Evolutionary conservation across 2,888 invertebrate genomes (phyloP).

Genomic region (Aphidius colemani): DNA sequence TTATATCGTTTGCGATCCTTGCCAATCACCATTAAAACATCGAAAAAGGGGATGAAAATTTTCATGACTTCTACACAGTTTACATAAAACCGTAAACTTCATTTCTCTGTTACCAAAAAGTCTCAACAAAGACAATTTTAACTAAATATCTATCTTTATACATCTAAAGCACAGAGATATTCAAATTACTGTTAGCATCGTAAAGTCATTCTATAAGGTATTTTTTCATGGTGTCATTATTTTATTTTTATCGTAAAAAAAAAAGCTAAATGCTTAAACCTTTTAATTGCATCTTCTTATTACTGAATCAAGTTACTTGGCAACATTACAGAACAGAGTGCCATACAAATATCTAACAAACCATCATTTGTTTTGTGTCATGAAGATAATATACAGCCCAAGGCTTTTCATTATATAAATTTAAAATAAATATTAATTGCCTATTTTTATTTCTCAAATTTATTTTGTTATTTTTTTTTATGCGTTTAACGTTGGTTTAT

Average conservation of each 20-base stretch:
- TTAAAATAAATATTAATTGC: not conserved
- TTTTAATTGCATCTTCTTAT: constrained; percentile 31
- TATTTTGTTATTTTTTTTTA: not conserved
- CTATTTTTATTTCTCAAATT: not conserved
- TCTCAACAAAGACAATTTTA: constrained; percentile 27
- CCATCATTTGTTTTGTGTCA: too few relatives aligned
- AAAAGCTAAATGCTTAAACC: constrained; percentile 45
- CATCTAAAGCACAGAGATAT: constrained; percentile 21
- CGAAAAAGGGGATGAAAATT: constrained; percentile 2
- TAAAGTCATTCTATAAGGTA: constrained; percentile 48
- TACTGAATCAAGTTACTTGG: constrained; percentile 30
- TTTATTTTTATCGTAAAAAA: constrained; percentile 45
- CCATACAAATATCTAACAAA: too few relatives aligned
- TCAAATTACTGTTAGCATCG: constrained; percentile 33
- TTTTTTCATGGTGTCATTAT: constrained; percentile 57
- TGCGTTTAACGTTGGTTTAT: not conserved
- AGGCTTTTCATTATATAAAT: not conserved
- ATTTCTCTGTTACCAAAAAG: constrained; percentile 45
- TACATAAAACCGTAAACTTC: constrained; percentile 60
- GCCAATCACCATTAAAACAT: constrained; percentile 58
- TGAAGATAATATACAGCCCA: too few relatives aligned
- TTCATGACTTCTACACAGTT: constrained; percentile 48
- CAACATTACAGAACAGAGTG: constrained; percentile 11
- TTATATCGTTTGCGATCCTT: constrained; percentile 39
- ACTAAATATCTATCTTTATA: constrained; percentile 7